phyloP scores from a whole-genome alignment of 2,797 vertebrate species.

The Bucorvus abyssinicus region DNA sequence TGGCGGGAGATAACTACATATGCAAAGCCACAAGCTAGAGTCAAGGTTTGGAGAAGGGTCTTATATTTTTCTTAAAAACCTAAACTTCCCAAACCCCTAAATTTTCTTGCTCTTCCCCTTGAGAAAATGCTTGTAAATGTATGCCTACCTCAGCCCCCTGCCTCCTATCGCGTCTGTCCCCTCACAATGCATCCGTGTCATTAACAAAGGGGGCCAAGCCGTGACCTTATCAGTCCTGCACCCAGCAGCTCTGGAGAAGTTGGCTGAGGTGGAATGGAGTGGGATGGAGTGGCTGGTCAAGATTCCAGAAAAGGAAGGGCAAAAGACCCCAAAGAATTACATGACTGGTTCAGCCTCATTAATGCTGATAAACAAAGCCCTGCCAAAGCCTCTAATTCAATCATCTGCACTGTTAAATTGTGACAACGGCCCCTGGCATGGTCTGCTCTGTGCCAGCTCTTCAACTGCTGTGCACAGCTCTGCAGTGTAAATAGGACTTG shows the following conservation, averaged over 20 bases:
- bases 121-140: background rate
- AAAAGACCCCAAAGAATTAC: background rate
- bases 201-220: background rate
- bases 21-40: background rate
- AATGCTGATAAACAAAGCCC: background rate
- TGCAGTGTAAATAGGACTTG: background rate
- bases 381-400: background rate
- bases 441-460: background rate
- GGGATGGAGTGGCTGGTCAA: background rate
- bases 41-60: background rate
- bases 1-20: background rate
- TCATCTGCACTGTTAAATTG: background rate
- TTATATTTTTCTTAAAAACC: background rate
- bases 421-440: background rate
- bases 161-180: background rate
- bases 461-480: background rate
- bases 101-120: background rate
- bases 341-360: background rate
- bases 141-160: background rate
- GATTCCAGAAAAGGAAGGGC: background rate
- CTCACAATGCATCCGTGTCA: background rate
- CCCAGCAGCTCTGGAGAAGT: background rate
- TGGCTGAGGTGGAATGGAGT: background rate
- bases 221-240: background rate
- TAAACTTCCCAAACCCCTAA: rapidly evolving